These are phyloP conservation scores for Bathynomus jamesi DNA, from an alignment of 1,140 invertebrate species.

Conservation along the genomic window DNA sequence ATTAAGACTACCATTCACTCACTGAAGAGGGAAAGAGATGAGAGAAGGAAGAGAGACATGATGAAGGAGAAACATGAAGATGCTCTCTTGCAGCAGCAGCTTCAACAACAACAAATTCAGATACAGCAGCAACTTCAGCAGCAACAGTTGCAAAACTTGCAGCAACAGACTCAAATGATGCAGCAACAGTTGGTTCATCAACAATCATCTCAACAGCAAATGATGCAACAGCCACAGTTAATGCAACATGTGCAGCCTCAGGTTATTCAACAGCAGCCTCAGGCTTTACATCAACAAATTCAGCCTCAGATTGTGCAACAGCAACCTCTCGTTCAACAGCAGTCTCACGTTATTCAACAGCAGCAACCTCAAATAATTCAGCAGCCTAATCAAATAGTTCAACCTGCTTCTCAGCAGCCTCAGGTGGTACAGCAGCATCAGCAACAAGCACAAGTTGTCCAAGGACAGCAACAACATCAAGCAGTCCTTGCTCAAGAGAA, in stretches of 20 bases:
- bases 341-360: constrained; percentile 24
- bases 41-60: constrained; percentile 48
- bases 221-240: constrained; percentile 29
- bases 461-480: constrained; percentile 29
- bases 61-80: constrained; percentile 23
- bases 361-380: constrained; percentile 15
- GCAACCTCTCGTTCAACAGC: constrained; percentile 10
- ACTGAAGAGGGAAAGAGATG: constrained; percentile 56
- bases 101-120: constrained; percentile 5
- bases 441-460: neutral
- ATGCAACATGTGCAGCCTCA: constrained; percentile 30
- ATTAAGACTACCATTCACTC: constrained; percentile 70
- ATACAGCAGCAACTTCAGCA: constrained; percentile 9
- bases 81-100: neutral
- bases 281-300: constrained; percentile 6
- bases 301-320: constrained; percentile 21
- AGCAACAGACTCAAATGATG: constrained; percentile 44
- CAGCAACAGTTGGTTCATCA: constrained; percentile 13
- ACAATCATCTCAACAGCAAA: constrained; percentile 28
- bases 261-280: constrained; percentile 2
- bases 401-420: constrained; percentile 28
- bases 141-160: constrained; percentile 23
- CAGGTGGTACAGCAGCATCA: constrained; percentile 26
- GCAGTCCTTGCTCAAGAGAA: constrained; percentile 8
- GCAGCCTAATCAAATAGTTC: constrained; percentile 38